phyloP scores from a whole-genome alignment of 2,113 vertebrate genomes.

The Desmodus rotundus region DNA sequence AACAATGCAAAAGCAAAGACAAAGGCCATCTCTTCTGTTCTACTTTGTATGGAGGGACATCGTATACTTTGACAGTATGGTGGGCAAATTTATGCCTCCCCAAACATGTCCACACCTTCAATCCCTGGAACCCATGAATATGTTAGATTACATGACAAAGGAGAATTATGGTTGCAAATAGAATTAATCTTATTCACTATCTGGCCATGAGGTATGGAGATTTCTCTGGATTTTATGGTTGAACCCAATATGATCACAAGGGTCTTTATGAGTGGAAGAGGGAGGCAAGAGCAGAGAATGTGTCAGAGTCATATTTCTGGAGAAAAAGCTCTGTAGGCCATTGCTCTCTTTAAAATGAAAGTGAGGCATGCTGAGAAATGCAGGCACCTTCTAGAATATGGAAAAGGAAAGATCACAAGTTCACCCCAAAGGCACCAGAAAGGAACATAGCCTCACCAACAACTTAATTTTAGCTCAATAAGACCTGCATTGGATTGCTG shows the following conservation, averaged over 20 bases:
- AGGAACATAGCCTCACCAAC: not conserved
- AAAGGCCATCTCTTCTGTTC: rapidly evolving
- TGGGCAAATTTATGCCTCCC: not conserved
- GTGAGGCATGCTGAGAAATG: not conserved
- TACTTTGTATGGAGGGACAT: too few relatives aligned
- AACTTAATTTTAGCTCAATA: not conserved
- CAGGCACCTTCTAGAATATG: not conserved
- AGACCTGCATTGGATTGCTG: not conserved
- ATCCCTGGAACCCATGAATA: not conserved
- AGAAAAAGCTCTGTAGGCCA: not conserved
- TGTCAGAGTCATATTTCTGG: not conserved
- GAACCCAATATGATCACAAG: not conserved
- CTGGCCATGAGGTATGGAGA: not conserved
- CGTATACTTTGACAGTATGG: too few relatives aligned
- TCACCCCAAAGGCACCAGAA: not conserved
- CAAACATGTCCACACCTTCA: rapidly evolving
- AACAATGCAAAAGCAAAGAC: not conserved
- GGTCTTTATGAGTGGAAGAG: not conserved
- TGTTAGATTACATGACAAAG: not conserved
- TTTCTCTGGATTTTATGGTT: not conserved
- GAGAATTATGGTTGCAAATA: not conserved
- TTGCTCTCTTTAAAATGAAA: not conserved
- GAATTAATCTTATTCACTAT: not conserved
- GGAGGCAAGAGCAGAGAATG: not conserved
- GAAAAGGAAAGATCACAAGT: not conserved